Evolutionary conservation across 2,113 vertebrate species (phyloP), one percentile per base, ranked within the genome.

Genomic region (Typhlomys cinereus): DNA sequence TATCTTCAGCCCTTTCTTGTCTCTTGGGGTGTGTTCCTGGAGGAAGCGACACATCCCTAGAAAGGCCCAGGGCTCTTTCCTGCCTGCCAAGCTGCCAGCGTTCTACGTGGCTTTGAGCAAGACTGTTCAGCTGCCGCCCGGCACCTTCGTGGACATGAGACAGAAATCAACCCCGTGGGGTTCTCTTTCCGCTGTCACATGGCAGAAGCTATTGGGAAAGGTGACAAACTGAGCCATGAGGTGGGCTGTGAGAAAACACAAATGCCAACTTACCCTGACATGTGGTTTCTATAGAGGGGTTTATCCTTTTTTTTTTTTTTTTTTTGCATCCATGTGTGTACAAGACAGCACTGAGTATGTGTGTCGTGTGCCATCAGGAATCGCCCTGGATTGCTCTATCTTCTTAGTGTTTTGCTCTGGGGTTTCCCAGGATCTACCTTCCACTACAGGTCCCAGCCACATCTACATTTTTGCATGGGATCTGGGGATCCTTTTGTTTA

Each of bases 21-120:
- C 50, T 44, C 25, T 66, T 85, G 39, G 59, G 20, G 36, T 71
- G 12, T 85, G 20, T 50, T 52, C 39, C 34, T 59, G 36, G 18
- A 46, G 18, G 29, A 69, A 5, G 36, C 36, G 41, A 17, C 27
- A 69, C 39, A 34, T 80, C 18, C 46, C 36, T 41, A 23, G 17
- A 78, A 61, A 27, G 3, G 27, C 5, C 8, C 7, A 18, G 4
- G 4, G 2, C 5, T 10, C 1, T 1, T 0, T 21, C 29, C 5
- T 39, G 36, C 7, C 34, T 13, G 17, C 2, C 3, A 44, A 23
- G 34, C 18, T 36, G 36, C 41, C 21, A 46, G 23, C 25, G 50
- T 64, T 85, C 36, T 89, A 12, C 29, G 14, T 75, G 66, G 15
- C 21, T 93, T 75, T 71, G 48, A 41, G 13, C 21, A 92, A 70